A percentile compares a stretch with the other conserved stretches of the same genome.
Evolutionary conservation across 2,797 vertebrate genomes (phyloP).

Genomic region (Typhlichthys eigenmanni): DNA sequence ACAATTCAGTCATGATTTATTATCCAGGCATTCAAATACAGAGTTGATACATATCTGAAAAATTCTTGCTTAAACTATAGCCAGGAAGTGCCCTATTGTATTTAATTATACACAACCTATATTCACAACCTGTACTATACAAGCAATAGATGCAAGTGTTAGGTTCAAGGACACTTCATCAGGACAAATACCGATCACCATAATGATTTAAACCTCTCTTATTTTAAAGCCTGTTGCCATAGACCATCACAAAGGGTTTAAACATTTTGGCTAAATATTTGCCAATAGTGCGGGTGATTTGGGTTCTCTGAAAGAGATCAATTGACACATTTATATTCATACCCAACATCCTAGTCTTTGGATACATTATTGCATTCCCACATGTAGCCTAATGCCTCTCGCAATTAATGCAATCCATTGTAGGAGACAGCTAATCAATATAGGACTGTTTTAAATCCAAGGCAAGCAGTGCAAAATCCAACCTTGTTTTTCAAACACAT

Average conservation of each 20-base stretch:
- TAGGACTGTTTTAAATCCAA: constrained; percentile 22
- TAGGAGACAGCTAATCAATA: constrained; percentile 18
- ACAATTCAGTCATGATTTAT: constrained; percentile 18
- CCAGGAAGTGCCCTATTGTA: too few species aligned
- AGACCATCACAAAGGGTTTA: background rate
- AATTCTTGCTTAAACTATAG: too few species aligned
- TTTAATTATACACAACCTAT: too few species aligned
- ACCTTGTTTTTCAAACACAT: background rate
- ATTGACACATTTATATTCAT: constrained; percentile 2
- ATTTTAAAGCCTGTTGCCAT: too few species aligned
- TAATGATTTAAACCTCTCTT: too few species aligned
- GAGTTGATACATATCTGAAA: too few species aligned
- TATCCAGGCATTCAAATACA: too few species aligned
- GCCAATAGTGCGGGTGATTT: background rate
- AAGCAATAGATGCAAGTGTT: too few species aligned
- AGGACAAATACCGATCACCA: too few species aligned
- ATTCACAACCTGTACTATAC: too few species aligned
- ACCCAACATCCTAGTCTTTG: constrained; percentile 7
- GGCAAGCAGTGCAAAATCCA: constrained; percentile 12
- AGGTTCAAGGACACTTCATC: background rate
- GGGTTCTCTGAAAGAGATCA: constrained; percentile 7
- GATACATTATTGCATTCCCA: constrained; percentile 4
- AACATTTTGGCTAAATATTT: background rate
- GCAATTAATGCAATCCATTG: constrained; percentile 9
- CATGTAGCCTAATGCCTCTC: background rate